phyloP scores from a whole-genome alignment of 1,140 invertebrate species.

The Helicoverpa armigera region DNA sequence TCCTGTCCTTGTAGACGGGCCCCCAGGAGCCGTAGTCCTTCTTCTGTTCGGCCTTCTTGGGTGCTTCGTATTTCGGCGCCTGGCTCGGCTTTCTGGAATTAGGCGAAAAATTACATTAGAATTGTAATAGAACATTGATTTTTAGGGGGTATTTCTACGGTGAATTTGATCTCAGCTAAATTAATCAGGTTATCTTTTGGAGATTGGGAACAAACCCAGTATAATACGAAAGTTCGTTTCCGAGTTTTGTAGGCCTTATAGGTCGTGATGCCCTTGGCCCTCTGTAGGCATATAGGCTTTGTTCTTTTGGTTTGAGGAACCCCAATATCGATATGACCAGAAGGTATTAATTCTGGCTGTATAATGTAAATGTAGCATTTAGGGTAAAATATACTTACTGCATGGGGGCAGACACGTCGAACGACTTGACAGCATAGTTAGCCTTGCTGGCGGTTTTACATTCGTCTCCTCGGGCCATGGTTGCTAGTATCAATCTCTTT shows the following conservation, averaged over 20 bases:
- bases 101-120: not conserved
- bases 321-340: too few relatives aligned
- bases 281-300: too few relatives aligned
- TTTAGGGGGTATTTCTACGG: not conserved
- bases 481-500: slow-evolving; percentile 60
- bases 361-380: not conserved
- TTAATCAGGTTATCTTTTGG: too few relatives aligned
- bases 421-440: slow-evolving; percentile 75
- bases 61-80: slow-evolving; percentile 54
- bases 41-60: slow-evolving; percentile 81
- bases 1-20: slow-evolving; percentile 90
- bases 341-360: not conserved
- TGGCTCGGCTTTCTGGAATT: slow-evolving; percentile 73
- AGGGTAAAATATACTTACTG: slow-evolving; percentile 66
- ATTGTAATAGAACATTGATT: not conserved
- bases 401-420: slow-evolving; percentile 72
- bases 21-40: slow-evolving; percentile 90
- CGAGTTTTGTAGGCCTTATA: too few relatives aligned
- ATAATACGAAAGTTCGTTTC: too few relatives aligned
- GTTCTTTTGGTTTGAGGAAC: too few relatives aligned
- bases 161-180: not conserved
- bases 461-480: slow-evolving; percentile 82
- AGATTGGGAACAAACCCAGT: too few relatives aligned
- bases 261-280: too few relatives aligned
- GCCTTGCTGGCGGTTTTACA: slow-evolving; percentile 79